Conservation (phyloP, 1,140 invertebrate species). For the Heliothis virescens region DNA sequence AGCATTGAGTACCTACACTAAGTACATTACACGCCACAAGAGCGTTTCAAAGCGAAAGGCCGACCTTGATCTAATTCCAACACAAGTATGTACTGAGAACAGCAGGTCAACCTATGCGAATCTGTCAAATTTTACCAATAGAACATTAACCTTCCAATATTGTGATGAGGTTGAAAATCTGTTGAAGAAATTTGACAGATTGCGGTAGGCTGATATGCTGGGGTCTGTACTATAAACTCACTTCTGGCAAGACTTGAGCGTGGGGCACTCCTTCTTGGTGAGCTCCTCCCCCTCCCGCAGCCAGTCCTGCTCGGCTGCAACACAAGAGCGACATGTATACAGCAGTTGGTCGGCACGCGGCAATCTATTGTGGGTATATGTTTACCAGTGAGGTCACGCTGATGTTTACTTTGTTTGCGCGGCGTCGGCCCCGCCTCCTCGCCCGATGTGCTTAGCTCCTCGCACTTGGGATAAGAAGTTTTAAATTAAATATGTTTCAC, state of each 20-base stretch:
- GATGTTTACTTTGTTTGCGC: constrained; percentile 84
- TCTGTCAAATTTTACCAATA: too few species aligned
- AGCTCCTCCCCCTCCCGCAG: constrained; percentile 81
- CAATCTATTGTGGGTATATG: constrained; percentile 40
- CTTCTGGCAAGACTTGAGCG: constrained; percentile 82
- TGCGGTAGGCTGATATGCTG: too few species aligned
- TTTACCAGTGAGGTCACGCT: constrained; percentile 78
- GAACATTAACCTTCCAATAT: too few species aligned
- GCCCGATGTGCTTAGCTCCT: constrained; percentile 84
- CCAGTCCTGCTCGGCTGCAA: constrained; percentile 82
- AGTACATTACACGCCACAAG: too few species aligned
- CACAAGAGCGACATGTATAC: constrained; percentile 29
- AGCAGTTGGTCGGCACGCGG: background rate
- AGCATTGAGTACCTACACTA: too few species aligned
- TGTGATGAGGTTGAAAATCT: too few species aligned
- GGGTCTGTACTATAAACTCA: constrained; percentile 56
- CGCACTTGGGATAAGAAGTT: constrained; percentile 69
- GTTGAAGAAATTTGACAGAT: too few species aligned
- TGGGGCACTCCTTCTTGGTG: constrained; percentile 79
- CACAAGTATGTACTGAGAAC: too few species aligned
- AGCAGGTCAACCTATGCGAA: too few species aligned
- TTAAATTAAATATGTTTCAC: background rate
- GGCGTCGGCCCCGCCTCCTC: constrained; percentile 85
- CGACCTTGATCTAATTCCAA: too few species aligned
- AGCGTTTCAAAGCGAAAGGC: too few species aligned